Evolutionary conservation across 2,113 vertebrate species (phyloP).

Genomic region (Anarhynchus alexandrinus): DNA sequence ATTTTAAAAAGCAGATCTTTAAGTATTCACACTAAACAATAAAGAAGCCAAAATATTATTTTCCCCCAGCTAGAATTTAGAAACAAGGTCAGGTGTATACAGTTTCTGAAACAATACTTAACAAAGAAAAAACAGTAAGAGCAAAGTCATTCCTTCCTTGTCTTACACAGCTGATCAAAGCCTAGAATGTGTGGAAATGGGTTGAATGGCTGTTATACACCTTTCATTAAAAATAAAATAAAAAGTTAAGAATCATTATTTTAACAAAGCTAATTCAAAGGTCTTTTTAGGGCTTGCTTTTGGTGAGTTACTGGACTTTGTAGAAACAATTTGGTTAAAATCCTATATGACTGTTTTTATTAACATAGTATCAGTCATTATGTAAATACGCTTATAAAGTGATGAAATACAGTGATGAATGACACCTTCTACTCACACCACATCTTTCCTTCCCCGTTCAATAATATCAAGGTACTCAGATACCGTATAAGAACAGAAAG

Average conservation of each 20-base stretch:
- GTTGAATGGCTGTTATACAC: neutral
- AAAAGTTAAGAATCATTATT: neutral
- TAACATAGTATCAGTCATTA: neutral
- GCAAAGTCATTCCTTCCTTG: neutral
- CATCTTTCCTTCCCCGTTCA: neutral
- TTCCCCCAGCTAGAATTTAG: neutral
- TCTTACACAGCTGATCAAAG: neutral
- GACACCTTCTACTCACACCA: neutral
- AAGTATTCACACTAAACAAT: neutral
- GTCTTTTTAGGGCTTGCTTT: neutral
- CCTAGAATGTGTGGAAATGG: neutral
- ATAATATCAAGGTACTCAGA: neutral
- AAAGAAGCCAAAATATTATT: neutral
- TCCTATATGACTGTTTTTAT: neutral
- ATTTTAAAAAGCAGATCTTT: conserved; percentile 5
- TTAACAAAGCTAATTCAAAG: neutral
- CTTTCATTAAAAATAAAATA: neutral
- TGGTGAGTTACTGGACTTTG: neutral
- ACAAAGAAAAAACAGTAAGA: neutral
- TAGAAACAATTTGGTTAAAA: neutral
- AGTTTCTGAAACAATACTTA: neutral
- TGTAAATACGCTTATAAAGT: neutral
- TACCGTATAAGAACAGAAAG: neutral
- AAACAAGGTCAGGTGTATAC: neutral
- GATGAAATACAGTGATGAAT: neutral